phyloP scores from a whole-genome alignment of 2,888 invertebrate species.

The Mechanitis mazaeus region DNA sequence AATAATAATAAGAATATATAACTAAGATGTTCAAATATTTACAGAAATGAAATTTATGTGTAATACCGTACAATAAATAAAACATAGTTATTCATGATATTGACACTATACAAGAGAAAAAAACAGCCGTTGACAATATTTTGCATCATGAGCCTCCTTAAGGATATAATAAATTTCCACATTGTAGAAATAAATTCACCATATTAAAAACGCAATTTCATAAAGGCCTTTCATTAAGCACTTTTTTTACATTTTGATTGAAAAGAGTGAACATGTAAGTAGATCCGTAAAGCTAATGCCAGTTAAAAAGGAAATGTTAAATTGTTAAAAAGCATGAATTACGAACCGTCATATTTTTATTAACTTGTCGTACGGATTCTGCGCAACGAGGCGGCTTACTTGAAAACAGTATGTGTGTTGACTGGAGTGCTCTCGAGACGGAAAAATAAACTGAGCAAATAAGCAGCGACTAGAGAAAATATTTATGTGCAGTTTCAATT shows the following conservation, averaged over 20 bases:
- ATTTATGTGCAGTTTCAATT: slow-evolving; percentile 50
- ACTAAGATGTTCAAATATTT: too few species aligned
- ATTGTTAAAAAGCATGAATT: slow-evolving; percentile 44
- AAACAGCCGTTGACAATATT: too few species aligned
- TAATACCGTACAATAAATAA: too few species aligned
- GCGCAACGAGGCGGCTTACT: slow-evolving; percentile 47
- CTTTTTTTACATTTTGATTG: not conserved
- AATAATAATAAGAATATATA: too few species aligned
- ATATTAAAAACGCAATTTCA: not conserved
- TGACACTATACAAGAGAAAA: too few species aligned
- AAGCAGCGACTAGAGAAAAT: slow-evolving; percentile 52
- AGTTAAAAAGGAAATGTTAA: slow-evolving; percentile 21
- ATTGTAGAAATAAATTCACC: not conserved
- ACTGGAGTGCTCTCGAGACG: slow-evolving; percentile 57
- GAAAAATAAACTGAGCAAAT: slow-evolving; percentile 69
- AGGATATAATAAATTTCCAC: not conserved
- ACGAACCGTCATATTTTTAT: slow-evolving; percentile 55
- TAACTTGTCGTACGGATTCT: slow-evolving; percentile 47
- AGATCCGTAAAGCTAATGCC: slow-evolving; percentile 2
- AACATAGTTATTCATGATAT: too few species aligned
- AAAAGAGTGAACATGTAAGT: slow-evolving; percentile 17
- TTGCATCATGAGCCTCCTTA: too few species aligned
- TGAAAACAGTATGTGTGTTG: slow-evolving; percentile 59
- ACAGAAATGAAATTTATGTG: too few species aligned
- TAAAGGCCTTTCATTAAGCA: not conserved